Conservation (phyloP, 2,113 vertebrate genomes). For the Pardalotus punctatus region DNA sequence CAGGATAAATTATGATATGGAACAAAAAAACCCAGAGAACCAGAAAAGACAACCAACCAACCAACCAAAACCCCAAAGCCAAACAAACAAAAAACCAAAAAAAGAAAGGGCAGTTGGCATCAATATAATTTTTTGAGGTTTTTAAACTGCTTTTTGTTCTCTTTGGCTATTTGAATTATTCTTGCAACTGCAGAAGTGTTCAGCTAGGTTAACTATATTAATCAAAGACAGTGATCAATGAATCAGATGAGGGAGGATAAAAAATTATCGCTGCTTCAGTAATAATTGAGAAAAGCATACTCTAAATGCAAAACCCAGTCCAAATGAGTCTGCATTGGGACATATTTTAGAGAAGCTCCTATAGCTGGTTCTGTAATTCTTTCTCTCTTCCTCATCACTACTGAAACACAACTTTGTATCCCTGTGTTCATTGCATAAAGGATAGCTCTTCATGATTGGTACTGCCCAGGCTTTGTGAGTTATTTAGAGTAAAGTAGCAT, state of each 20-base stretch:
- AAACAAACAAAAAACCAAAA: too few relatives aligned
- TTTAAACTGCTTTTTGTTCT: background rate
- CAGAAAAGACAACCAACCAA: background rate
- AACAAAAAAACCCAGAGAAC: background rate
- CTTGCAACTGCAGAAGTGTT: background rate
- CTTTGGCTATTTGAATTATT: background rate
- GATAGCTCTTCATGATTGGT: background rate
- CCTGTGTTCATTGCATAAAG: background rate
- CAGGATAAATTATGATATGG: background rate
- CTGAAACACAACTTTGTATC: background rate
- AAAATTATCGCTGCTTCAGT: background rate
- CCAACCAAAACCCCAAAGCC: too few relatives aligned
- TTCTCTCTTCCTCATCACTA: background rate
- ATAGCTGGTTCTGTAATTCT: background rate
- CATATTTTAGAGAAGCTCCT: background rate
- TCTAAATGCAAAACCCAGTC: background rate
- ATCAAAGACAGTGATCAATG: fast-evolving
- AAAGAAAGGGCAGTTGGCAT: background rate
- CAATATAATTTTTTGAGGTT: background rate
- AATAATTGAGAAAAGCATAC: background rate
- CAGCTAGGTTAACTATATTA: background rate
- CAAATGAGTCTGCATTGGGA: background rate
- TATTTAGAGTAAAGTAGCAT: background rate
- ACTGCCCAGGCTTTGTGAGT: background rate
- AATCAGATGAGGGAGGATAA: background rate